Evolutionary conservation across 2,797 vertebrate species (phyloP), one percentile per base, ranked within the genome.

Genomic region (Etheostoma nigrum): DNA sequence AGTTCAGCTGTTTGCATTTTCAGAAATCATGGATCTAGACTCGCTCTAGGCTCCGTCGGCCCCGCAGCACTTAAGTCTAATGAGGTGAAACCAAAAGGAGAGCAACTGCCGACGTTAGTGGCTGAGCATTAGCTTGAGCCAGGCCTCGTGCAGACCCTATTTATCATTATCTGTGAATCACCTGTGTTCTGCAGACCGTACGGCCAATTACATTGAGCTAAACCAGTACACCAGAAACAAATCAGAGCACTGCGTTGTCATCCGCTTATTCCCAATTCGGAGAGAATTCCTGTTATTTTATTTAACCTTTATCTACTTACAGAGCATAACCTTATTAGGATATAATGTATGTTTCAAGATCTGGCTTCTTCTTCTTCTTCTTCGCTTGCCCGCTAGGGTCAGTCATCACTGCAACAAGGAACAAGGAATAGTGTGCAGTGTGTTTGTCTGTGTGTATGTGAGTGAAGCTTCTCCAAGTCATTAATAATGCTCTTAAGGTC

Each of bases 131-230:
- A 91, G 84, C 88, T 81, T 78, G 83, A 86, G 91, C 91, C 93
- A 93, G 93, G 78, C 92, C 89, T 79, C 83, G 67, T 80, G 87
- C 88, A 92, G 91, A 89, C 86, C 85, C 89, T 91, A 88, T 40
- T 40, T 12, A 8, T 40, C 36, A 40, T 93, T 93, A 94, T 92
- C 93, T 88, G 84, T 79, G 85, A 92, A 93, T 94, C 92, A 93
- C 90, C 92, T 89, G 79, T 80, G 83, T 90, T 86, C 84, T 89
- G 88, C 77, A 73, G 90, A 88, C 86, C 67, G 71, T 80, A 81
- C 54, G 83, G 81, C 85, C 90, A 92, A 94, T 94, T 93, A 91
- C 48, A 83, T 36, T 85, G 84, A 86, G 84, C 87, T 76, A 88
- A 90, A 86, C 83, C 84, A 92, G 91, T 47, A 62, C 81, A 69